phyloP scores from a whole-genome alignment of 1,140 invertebrate species.

The Halotydeus destructor region DNA sequence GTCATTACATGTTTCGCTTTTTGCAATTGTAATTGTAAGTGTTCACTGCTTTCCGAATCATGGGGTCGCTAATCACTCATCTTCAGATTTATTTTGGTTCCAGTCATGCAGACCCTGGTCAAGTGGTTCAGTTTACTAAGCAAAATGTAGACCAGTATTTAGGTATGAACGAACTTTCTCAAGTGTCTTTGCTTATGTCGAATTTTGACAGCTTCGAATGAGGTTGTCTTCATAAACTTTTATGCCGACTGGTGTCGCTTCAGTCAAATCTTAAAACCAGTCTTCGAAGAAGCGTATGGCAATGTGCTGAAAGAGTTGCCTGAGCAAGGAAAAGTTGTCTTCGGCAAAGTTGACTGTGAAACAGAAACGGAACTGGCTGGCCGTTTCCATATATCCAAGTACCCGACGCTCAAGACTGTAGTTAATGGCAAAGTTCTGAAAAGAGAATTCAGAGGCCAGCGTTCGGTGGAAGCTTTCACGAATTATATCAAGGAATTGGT shows the following conservation, averaged over 20 bases:
- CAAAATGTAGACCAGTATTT: too few species aligned
- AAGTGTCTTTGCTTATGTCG: too few species aligned
- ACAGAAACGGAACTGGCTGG: conserved; percentile 57
- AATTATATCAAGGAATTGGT: conserved; percentile 69
- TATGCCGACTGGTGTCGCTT: conserved; percentile 31
- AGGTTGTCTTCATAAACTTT: conserved; percentile 20
- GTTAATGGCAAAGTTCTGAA: conserved; percentile 81
- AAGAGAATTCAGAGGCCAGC: conserved; percentile 72
- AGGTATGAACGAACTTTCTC: too few species aligned
- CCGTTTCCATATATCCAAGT: conserved; percentile 89
- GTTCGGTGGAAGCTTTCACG: conserved; percentile 61
- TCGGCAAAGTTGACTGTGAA: conserved; percentile 95
- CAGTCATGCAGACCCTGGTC: too few species aligned
- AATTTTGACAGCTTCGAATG: conserved; percentile 13
- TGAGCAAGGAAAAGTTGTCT: conserved; percentile 43
- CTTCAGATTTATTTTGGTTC: too few species aligned
- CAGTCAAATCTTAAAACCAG: conserved; percentile 83
- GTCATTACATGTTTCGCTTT: too few species aligned
- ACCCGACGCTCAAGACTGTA: conserved; percentile 91
- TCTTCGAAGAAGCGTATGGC: conserved; percentile 86
- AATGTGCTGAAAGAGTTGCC: conserved; percentile 59
- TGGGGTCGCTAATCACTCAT: too few species aligned
- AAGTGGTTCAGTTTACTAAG: too few species aligned
- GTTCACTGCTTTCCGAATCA: too few species aligned
- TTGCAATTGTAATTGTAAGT: too few species aligned